Conservation (phyloP, 2,113 vertebrate species). For the Leptobrachium leishanense region DNA sequence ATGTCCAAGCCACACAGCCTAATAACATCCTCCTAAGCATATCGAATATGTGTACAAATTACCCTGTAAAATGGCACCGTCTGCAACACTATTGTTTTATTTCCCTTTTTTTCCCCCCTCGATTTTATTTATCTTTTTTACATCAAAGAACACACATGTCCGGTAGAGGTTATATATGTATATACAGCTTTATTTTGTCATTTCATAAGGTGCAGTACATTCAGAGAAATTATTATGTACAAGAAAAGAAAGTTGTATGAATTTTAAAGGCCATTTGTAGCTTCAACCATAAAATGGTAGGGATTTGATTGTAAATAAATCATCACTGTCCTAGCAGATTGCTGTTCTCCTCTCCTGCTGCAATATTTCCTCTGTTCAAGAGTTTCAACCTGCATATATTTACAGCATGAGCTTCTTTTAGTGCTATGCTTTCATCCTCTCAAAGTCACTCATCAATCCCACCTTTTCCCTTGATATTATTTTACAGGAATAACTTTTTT, state of each 20-base stretch:
- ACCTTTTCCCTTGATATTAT: neutral
- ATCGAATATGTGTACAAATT: neutral
- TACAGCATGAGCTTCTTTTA: neutral
- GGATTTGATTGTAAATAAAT: neutral
- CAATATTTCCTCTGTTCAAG: neutral
- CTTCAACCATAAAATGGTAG: neutral
- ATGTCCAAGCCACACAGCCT: neutral
- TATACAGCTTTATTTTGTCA: neutral
- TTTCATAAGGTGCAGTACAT: neutral
- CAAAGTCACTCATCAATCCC: neutral
- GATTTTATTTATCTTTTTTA: no score
- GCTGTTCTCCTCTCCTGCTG: neutral
- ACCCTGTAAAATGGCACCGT: neutral
- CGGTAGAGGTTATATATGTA: neutral
- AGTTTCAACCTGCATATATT: neutral
- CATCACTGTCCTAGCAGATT: neutral
- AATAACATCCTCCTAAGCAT: neutral
- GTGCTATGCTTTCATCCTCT: neutral
- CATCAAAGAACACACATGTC: neutral
- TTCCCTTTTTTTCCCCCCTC: neutral
- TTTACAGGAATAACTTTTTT: neutral
- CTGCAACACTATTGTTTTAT: neutral
- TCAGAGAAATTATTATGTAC: neutral
- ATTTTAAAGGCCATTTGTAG: neutral
- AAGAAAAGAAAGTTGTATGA: neutral